Evolutionary conservation across 2,888 invertebrate species (phyloP), one percentile per base, ranked within the genome.

Genomic region (Scaptomyza parva): DNA sequence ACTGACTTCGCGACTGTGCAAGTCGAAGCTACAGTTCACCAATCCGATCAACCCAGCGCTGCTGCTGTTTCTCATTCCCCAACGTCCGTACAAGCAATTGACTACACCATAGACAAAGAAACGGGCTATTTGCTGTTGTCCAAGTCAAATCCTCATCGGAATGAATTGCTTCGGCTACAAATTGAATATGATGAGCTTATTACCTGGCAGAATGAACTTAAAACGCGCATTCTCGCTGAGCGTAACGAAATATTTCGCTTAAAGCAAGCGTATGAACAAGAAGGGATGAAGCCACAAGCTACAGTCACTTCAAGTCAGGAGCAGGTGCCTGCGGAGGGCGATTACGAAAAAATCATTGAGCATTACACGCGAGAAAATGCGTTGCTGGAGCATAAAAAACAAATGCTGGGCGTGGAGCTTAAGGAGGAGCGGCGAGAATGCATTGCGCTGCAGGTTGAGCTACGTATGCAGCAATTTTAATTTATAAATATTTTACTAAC

Each of bases 381-480:
- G 12, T 86, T 95, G 74, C 91, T 95, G 20, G 95, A 95, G 91
- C 93, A 95, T 89, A 95, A 95, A 89, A 94, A 94, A 90, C 92
- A 93, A 83, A 94, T 93, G 76, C 91, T 96, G 47, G 93, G 94
- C 50, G 94, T 94, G 76, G 95, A 95, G 87, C 94, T 96, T 75
- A 95, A 95, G 84, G 95, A 95, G 88, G 95, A 96, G 83, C 93
- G 94, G 75, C 94, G 95, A 48, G 94, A 95, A 18, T 95, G 95
- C 87, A 93, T 95, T 70, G 94, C 95, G 65, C 91, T 96, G n/a
- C 94, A 95, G 86, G 95, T 96, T 52, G 94, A 95, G 80, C 89
- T 95, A 39, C 94, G 87, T 3, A 74, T 92, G 78, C 90, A 91
- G 40, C 72, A 87, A 41, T 90, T 89, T 78, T 86, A 80, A 77